Conservation (phyloP, 2,888 invertebrate genomes). For the Archips crataeganus region DNA sequence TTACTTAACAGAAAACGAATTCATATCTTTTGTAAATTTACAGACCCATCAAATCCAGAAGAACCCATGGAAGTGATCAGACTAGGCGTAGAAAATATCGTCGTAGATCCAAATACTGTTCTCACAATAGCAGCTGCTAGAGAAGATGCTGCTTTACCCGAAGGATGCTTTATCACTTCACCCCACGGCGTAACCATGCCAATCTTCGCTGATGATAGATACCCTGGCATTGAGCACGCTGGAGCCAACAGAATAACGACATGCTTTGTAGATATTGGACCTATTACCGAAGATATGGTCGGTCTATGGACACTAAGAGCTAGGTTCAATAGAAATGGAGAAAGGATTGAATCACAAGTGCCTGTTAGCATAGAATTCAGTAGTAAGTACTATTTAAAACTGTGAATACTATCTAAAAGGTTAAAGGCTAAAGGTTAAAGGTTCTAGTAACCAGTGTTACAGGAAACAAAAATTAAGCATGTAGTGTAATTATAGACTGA, state of each 20-base stretch:
- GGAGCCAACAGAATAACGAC: constrained; percentile 30
- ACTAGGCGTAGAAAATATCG: constrained; percentile 15
- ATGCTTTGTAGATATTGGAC: constrained; percentile 35
- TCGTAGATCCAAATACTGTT: constrained; percentile 30
- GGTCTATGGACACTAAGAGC: constrained; percentile 32
- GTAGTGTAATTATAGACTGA: neutral
- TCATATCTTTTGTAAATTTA: neutral
- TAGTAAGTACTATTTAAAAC: constrained; percentile 19
- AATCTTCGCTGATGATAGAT: constrained; percentile 26
- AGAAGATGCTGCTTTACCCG: constrained; percentile 26
- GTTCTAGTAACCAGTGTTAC: neutral
- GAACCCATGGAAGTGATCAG: constrained; percentile 26
- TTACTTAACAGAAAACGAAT: neutral
- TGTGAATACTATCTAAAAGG: neutral
- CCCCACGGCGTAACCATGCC: constrained; percentile 29
- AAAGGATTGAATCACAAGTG: constrained; percentile 29
- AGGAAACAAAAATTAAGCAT: too few species aligned
- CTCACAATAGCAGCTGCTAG: constrained; percentile 26
- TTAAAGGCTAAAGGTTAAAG: neutral
- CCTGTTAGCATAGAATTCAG: constrained; percentile 25
- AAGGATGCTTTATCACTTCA: constrained; percentile 33
- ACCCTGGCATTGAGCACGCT: constrained; percentile 33
- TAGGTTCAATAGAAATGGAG: constrained; percentile 27
- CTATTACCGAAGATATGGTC: constrained; percentile 31
- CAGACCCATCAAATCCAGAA: constrained; percentile 34